phyloP scores from a whole-genome alignment of 2,797 vertebrate genomes.

The Tauraco hartlaubi region DNA sequence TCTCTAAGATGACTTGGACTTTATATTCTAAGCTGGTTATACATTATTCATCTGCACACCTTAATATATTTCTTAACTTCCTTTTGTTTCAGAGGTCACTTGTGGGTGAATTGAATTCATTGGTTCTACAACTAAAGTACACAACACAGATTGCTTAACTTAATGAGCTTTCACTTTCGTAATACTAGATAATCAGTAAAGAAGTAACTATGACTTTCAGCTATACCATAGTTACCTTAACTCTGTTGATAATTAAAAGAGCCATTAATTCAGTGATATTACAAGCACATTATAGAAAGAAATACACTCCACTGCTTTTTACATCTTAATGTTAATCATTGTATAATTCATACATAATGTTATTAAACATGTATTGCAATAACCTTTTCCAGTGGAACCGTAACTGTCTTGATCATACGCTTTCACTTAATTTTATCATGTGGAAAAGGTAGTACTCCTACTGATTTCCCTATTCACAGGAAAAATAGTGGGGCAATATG shows the following conservation, averaged over 20 bases:
- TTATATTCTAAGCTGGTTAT: background rate
- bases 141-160: background rate
- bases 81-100: background rate
- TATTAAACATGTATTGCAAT: background rate
- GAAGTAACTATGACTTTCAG: background rate
- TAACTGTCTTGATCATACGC: background rate
- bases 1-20: background rate
- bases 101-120: background rate
- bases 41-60: background rate
- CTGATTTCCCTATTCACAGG: background rate
- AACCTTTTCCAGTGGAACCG: background rate
- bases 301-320: background rate
- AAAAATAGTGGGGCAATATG: background rate
- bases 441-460: background rate
- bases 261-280: background rate
- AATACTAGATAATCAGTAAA: background rate
- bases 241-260: background rate
- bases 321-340: background rate
- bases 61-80: background rate
- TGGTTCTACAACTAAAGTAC: background rate
- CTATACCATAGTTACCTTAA: background rate
- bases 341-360: background rate
- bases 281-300: background rate
- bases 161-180: background rate
- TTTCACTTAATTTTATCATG: background rate